phyloP scores from a whole-genome alignment of 2,113 vertebrate species.

The Coptodon rendalli region DNA sequence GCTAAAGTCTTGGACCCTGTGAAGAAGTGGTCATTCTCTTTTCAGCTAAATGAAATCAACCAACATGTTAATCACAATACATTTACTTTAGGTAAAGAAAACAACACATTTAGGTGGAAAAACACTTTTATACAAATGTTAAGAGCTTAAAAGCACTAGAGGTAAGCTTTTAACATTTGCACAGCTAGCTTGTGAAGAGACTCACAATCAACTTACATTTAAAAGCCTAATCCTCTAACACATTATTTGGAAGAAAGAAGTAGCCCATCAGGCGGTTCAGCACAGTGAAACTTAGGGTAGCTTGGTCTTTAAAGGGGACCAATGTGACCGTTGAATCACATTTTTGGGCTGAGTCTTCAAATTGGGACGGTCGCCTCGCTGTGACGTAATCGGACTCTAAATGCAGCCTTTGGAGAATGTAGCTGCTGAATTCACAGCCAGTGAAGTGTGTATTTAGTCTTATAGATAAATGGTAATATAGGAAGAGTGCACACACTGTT shows the following conservation, averaged over 20 bases:
- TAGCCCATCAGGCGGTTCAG: fast-evolving
- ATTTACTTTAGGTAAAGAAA: not conserved
- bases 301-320: not conserved
- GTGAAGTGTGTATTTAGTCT: not conserved
- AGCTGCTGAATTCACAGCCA: not conserved
- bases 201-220: fast-evolving
- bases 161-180: not conserved
- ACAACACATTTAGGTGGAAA: not conserved
- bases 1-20: not conserved
- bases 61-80: not conserved
- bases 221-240: not conserved
- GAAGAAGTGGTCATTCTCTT: not conserved
- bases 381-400: not conserved
- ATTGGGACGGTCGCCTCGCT: not conserved
- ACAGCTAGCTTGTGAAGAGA: not conserved
- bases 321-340: not conserved
- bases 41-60: fast-evolving
- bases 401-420: not conserved
- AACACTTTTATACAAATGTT: not conserved
- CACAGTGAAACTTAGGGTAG: fast-evolving
- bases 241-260: not conserved
- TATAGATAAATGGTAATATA: not conserved
- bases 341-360: not conserved
- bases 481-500: not conserved
- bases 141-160: not conserved